Percentiles rank a stretch among this genome's conserved stretches.
These are phyloP conservation scores for Helicoverpa zea DNA, from an alignment of 1,140 invertebrate species.

Conservation along the genomic window DNA sequence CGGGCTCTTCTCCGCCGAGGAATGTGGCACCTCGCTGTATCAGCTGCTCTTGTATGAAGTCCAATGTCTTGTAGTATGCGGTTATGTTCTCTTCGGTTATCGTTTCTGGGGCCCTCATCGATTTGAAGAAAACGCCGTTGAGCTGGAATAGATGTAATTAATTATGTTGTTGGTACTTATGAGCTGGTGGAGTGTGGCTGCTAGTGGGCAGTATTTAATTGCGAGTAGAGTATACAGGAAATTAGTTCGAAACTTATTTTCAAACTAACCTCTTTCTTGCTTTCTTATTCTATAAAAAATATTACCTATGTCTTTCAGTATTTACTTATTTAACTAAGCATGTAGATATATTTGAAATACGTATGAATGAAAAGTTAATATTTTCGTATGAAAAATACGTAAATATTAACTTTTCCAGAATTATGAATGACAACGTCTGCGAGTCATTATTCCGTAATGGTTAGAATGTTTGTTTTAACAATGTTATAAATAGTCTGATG, in stretches of 20 bases:
- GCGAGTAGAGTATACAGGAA: too few species aligned
- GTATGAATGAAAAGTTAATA: too few species aligned
- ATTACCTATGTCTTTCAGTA: too few species aligned
- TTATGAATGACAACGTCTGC: background rate
- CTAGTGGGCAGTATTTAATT: too few species aligned
- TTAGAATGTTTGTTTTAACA: background rate
- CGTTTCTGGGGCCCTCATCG: conserved; percentile 61
- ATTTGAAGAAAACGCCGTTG: conserved; percentile 64
- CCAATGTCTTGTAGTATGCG: conserved; percentile 61
- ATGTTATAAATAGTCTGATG: too few species aligned
- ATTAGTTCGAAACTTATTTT: too few species aligned
- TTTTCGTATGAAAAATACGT: too few species aligned
- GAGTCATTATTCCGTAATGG: background rate
- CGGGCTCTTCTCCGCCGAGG: conserved; percentile 90
- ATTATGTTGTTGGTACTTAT: background rate
- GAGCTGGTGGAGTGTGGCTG: too few species aligned
- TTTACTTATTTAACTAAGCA: too few species aligned
- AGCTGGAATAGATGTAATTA: conserved; percentile 62
- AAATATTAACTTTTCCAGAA: background rate
- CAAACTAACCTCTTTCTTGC: too few species aligned
- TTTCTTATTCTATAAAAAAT: too few species aligned
- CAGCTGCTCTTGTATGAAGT: conserved; percentile 80
- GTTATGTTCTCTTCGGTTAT: conserved; percentile 64
- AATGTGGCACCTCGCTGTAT: conserved; percentile 89
- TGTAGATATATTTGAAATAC: too few species aligned